phyloP scores from a whole-genome alignment of 2,113 vertebrate genomes.

The Epinephelus fuscoguttatus region DNA sequence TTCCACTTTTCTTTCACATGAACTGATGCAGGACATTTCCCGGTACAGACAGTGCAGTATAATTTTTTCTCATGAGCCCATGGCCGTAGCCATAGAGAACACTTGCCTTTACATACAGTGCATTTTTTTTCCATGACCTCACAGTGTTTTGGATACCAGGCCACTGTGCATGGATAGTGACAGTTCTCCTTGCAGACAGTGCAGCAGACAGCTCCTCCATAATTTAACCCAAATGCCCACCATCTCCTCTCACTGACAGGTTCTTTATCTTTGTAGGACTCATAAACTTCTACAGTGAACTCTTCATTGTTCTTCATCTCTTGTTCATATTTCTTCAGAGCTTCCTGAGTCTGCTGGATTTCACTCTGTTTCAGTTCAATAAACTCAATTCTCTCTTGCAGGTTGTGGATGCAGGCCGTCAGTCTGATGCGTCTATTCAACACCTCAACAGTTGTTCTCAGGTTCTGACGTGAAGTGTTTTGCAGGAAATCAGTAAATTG shows the following conservation, averaged over 20 bases:
- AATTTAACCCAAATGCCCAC: background rate
- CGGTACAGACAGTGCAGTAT: too few species aligned
- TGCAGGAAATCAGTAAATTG: too few species aligned
- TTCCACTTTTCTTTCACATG: background rate
- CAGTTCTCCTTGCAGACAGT: too few species aligned
- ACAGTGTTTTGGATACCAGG: background rate
- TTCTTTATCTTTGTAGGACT: slow-evolving; percentile 3
- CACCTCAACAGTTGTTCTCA: too few species aligned
- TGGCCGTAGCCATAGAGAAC: too few species aligned
- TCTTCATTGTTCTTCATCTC: background rate
- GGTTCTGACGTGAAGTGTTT: too few species aligned
- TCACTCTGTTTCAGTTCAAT: background rate
- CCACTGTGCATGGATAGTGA: background rate
- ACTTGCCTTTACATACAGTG: too few species aligned
- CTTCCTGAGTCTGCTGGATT: background rate
- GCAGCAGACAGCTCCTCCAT: too few species aligned
- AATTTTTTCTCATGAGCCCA: too few species aligned
- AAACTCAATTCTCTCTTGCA: background rate
- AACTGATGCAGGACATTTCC: too few species aligned
- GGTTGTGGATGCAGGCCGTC: slow-evolving; percentile 31
- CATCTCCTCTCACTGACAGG: background rate
- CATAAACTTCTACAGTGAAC: background rate
- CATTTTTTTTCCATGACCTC: slow-evolving; percentile 1
- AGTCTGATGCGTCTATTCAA: too few species aligned
- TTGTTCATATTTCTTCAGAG: background rate